Conservation (phyloP, 1,140 invertebrate genomes). For the Triops longicaudatus region DNA sequence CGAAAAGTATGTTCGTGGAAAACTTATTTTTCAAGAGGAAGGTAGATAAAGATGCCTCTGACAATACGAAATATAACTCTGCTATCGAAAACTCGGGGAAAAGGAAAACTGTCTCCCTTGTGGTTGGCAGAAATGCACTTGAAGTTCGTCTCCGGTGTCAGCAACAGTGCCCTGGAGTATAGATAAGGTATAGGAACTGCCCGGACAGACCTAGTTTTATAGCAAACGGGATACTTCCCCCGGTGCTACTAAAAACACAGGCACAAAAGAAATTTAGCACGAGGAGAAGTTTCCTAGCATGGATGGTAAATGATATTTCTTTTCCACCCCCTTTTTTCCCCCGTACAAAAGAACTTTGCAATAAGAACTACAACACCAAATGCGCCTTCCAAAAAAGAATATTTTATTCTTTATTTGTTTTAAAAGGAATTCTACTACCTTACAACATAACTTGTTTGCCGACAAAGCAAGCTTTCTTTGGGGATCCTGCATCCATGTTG, state of each 20-base stretch:
- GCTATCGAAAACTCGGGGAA: neutral
- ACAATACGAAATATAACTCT: neutral
- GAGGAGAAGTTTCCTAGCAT: neutral
- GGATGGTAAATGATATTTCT: neutral
- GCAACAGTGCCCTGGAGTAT: neutral
- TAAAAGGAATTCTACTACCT: neutral
- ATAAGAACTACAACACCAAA: neutral
- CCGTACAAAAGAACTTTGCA: neutral
- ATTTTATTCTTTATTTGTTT: neutral
- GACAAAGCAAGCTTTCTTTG: neutral
- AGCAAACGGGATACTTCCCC: constrained; percentile 6
- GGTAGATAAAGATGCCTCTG: neutral
- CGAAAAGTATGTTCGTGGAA: no score
- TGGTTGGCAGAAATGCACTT: constrained; percentile 5
- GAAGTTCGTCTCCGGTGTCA: constrained; percentile 4
- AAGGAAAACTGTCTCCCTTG: constrained; percentile 15
- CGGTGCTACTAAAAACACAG: neutral
- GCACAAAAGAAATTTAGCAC: neutral
- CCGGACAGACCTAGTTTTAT: neutral
- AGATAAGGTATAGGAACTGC: neutral
- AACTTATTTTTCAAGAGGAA: no score
- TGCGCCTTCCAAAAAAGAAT: neutral
- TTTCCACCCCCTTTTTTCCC: neutral
- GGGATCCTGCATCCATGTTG: neutral
- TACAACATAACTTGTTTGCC: constrained; percentile 1